Evolutionary conservation across 2,113 vertebrate species (phyloP).

Genomic region (Nothobranchius furzeri): DNA sequence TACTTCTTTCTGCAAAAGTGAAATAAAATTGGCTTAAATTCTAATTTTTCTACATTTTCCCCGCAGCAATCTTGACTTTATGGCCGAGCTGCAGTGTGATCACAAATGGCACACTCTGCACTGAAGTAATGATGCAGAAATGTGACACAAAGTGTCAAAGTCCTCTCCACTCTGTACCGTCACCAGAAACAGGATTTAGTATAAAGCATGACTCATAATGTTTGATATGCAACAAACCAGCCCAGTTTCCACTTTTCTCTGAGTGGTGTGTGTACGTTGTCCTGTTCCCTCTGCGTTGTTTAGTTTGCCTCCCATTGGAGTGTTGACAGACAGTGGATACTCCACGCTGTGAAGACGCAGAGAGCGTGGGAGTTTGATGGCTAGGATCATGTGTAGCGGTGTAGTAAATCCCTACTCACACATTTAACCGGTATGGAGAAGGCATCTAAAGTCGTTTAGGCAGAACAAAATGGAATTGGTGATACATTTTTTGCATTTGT

Average conservation of each 20-base stretch:
- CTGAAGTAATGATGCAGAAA: conserved; percentile 19
- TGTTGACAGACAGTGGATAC: conserved; percentile 76
- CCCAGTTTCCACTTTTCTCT: conserved; percentile 29
- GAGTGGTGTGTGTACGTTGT: conserved; percentile 40
- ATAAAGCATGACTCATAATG: conserved; percentile 10
- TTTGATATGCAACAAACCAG: conserved; percentile 19
- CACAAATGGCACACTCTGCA: conserved; percentile 29
- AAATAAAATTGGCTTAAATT: no score
- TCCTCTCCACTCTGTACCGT: conserved; percentile 6
- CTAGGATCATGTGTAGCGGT: conserved; percentile 54
- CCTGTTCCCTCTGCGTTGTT: conserved; percentile 55
- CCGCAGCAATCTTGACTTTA: conserved; percentile 22
- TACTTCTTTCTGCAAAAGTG: no score
- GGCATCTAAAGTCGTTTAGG: conserved; percentile 14
- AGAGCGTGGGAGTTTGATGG: conserved; percentile 71
- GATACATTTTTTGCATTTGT: not conserved
- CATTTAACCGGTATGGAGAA: conserved; percentile 31
- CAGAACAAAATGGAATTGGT: conserved; percentile 4
- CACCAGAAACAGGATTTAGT: conserved; percentile 11
- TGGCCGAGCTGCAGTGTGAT: conserved; percentile 30
- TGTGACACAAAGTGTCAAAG: conserved; percentile 22
- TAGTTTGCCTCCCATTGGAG: conserved; percentile 67
- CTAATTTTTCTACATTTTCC: conserved; percentile 1
- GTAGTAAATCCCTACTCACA: conserved; percentile 39
- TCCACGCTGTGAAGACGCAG: conserved; percentile 71